phyloP scores from a whole-genome alignment of 2,113 vertebrate genomes.

The Pelusios castaneus region DNA sequence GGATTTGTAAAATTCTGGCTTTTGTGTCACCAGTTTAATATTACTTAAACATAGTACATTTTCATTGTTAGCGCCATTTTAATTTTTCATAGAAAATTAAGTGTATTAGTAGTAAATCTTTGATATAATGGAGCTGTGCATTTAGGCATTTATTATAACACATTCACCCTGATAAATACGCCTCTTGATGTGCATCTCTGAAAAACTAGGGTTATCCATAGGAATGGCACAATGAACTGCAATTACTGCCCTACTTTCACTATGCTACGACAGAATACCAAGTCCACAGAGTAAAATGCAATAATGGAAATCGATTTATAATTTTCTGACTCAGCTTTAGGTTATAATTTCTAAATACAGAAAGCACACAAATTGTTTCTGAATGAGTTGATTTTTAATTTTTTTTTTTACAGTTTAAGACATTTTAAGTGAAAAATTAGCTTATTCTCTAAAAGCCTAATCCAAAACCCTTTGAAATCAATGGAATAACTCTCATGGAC shows the following conservation, averaged over 20 bases:
- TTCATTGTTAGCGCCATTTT: neutral
- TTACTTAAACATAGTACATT: neutral
- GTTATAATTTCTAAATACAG: neutral
- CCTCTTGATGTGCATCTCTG: neutral
- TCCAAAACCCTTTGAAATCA: neutral
- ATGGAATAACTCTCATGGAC: neutral
- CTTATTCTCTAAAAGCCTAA: neutral
- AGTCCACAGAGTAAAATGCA: neutral
- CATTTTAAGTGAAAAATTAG: neutral
- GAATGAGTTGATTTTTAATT: neutral
- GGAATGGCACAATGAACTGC: neutral
- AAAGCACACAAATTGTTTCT: neutral
- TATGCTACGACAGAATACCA: neutral
- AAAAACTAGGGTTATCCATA: neutral
- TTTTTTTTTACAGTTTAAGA: neutral
- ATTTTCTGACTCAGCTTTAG: neutral
- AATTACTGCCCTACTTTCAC: neutral
- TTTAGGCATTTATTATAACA: neutral
- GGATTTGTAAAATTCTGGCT: neutral
- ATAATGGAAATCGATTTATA: neutral
- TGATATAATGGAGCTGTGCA: neutral
- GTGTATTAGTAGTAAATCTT: neutral
- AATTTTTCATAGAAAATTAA: neutral
- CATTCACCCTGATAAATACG: neutral
- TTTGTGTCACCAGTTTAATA: neutral